Conservation (phyloP, 2,113 vertebrate genomes). For the Fregetta grallaria region DNA sequence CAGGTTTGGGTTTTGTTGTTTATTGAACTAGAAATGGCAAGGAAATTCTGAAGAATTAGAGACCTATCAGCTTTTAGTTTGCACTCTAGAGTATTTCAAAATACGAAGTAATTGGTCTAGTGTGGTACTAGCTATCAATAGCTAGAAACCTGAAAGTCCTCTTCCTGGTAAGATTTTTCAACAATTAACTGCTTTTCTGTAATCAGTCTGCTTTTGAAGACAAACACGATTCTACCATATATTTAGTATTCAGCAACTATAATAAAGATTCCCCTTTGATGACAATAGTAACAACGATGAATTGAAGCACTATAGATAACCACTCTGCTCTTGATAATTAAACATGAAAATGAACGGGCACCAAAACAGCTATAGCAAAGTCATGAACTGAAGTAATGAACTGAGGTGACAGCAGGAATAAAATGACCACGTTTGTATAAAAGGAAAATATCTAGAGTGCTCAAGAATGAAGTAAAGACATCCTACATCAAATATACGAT, state of each 20-base stretch:
- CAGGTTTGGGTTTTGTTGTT: not conserved
- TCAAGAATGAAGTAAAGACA: not conserved
- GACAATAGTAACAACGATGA: not conserved
- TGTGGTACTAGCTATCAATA: not conserved
- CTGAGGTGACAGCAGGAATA: not conserved
- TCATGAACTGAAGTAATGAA: not conserved
- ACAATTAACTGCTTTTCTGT: not conserved
- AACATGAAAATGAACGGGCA: not conserved
- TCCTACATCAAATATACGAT: not conserved
- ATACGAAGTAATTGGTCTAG: not conserved
- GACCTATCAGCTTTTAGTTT: not conserved
- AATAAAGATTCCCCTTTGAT: not conserved
- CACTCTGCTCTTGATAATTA: not conserved
- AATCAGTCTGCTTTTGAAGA: not conserved
- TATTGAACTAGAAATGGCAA: not conserved
- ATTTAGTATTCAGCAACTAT: not conserved
- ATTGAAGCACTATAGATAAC: not conserved
- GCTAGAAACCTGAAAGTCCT: not conserved
- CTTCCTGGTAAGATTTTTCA: not conserved
- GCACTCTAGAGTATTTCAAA: not conserved
- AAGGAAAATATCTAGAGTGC: not conserved
- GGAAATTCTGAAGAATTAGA: not conserved
- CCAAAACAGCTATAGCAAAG: not conserved
- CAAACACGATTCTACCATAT: not conserved
- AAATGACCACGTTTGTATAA: not conserved